A percentile compares a stretch with the other conserved stretches of the same genome.
Evolutionary conservation across 2,888 invertebrate genomes (phyloP).

Genomic region (Drosophila cyrtoloma): DNA sequence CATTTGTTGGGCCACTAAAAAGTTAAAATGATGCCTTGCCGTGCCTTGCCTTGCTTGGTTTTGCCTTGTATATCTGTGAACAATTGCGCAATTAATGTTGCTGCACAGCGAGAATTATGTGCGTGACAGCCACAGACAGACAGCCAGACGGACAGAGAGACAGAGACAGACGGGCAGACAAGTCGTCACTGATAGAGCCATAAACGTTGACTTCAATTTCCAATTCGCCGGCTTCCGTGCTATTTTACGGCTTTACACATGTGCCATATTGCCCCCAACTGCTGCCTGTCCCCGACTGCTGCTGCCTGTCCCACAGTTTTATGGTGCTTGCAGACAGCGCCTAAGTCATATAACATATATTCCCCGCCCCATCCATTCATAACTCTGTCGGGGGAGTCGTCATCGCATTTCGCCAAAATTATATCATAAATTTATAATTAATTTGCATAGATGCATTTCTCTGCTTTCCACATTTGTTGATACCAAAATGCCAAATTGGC

Average conservation of each 20-base stretch:
- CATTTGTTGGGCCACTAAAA: slow-evolving; percentile 78
- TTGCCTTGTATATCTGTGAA: slow-evolving; percentile 31
- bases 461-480: slow-evolving; percentile 27
- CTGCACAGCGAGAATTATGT: slow-evolving; percentile 65
- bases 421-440: slow-evolving; percentile 80
- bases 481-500: slow-evolving; percentile 66
- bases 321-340: slow-evolving; percentile 62
- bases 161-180: slow-evolving; percentile 31
- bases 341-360: slow-evolving; percentile 44
- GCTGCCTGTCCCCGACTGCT: background rate
- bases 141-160: slow-evolving; percentile 18
- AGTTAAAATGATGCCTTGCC: slow-evolving; percentile 47
- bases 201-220: slow-evolving; percentile 70
- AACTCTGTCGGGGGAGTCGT: slow-evolving; percentile 18
- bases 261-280: slow-evolving; percentile 41
- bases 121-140: slow-evolving; percentile 70
- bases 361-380: slow-evolving; percentile 3
- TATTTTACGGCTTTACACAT: slow-evolving; percentile 77
- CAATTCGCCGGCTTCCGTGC: slow-evolving; percentile 57
- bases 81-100: slow-evolving; percentile 79
- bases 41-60: background rate
- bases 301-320: slow-evolving; percentile 44
- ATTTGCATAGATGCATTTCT: slow-evolving; percentile 68
- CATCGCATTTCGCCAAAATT: slow-evolving; percentile 55
- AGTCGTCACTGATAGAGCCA: slow-evolving; percentile 68